Base-by-base conservation (phyloP, 2,888 invertebrate species). In the Germaria angustata region DNA sequence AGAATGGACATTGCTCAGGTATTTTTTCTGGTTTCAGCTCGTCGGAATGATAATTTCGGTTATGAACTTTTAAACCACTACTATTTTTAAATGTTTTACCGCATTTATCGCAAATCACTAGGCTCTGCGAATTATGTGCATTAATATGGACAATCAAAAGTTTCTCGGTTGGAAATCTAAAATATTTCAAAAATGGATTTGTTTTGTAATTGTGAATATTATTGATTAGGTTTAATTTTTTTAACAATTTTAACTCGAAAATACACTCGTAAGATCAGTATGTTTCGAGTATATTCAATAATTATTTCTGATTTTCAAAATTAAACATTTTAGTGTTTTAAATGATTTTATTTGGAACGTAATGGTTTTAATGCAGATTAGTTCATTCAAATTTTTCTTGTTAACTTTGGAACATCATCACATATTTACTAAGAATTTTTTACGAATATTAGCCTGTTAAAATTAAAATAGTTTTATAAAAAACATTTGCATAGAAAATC, bases 61-160 rank as follows among this genome's bases (percentile, higher is more conserved):
- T 53, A 49, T 81, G 81, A 28, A 63, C 41, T 57, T 78, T 78
- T 17, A 81, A 73, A 55, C 77, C 55, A 32, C 44, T 36, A n/a
- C 69, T 49, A 39, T 69, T 57, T 61, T 44, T 61, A 53, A 81
- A 81, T 11, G 63, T 78, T 78, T 78, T 81, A n/a, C 77, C 81
- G 41, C 81, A 81, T 55, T 77, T 77, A 68, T 81, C 81, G 39
- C 81, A 81, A 36, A 81, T 78, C 2, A 65, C 41, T 36, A 68
- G 39, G 24, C 63, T 73, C 24, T 68, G 63, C 5, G 77, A 68
- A 73, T 81, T 63, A 63, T 81, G 81, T 20, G 39, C 53, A 49
- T 61, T 73, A 53, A 24, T 36, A 49, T 78, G 81, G 13, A 8
- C 51, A 63, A 32, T 73, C 73, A 81, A 73, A 69, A 49, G 53